Evolutionary conservation across 2,888 invertebrate species (phyloP).

Genomic region (Scaptomyza polygonia): DNA sequence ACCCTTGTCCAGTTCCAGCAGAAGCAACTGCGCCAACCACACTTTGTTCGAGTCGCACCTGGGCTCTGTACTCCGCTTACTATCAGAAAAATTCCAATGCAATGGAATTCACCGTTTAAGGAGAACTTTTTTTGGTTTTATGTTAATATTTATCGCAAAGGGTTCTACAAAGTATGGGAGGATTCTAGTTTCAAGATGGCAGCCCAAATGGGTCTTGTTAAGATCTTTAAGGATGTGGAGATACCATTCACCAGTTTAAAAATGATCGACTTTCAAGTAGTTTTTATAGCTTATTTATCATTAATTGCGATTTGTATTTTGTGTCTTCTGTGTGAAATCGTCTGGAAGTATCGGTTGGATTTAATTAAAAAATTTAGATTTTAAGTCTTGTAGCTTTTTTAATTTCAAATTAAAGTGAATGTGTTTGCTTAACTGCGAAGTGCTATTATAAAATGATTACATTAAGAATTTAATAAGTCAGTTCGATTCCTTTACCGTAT

Average conservation of each 20-base stretch:
- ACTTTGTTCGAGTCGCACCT: slow-evolving; percentile 19
- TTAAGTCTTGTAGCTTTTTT: not conserved
- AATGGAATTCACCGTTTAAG: slow-evolving; percentile 54
- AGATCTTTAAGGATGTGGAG: slow-evolving; percentile 4
- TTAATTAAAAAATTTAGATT: not conserved
- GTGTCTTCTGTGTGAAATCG: slow-evolving; percentile 39
- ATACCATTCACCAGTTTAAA: not conserved
- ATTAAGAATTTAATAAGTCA: not conserved
- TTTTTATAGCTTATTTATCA: not conserved
- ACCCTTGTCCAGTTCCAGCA: slow-evolving; percentile 26
- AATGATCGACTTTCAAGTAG: slow-evolving; percentile 4
- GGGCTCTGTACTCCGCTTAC: slow-evolving; percentile 40
- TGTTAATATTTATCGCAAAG: not conserved
- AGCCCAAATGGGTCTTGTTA: not conserved
- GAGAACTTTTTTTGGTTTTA: slow-evolving; percentile 12
- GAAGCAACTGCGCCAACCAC: slow-evolving; percentile 9
- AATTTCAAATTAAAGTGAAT: too few species aligned
- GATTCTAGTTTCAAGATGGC: not conserved
- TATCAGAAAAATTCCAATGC: slow-evolving; percentile 36
- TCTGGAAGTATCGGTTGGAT: slow-evolving; percentile 24
- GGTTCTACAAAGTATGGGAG: not conserved
- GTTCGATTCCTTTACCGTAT: not conserved
- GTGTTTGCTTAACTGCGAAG: too few species aligned
- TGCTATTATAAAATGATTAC: not conserved
- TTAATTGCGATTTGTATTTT: not conserved